Evolutionary conservation across 2,113 vertebrate species (phyloP), one percentile per base, ranked within the genome.

Genomic region (Galbula dea): DNA sequence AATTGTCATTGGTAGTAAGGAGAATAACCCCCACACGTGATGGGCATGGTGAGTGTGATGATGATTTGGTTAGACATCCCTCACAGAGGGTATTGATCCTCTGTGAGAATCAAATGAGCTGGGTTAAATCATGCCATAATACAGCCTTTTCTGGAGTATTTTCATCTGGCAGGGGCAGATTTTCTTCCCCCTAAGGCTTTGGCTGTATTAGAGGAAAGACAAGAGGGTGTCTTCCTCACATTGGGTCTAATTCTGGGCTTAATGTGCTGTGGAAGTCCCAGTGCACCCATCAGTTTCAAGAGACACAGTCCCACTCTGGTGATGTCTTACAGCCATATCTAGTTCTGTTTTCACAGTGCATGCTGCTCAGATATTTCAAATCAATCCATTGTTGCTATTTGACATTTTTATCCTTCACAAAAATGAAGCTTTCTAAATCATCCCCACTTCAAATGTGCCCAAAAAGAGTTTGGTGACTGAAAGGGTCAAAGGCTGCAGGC

Each of bases 1-100:
- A 39, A 83, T 90, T 92, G 88, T 89, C 89, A 76, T 27, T 62
- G 81, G 81, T 61, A 37, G 63, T 32, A 82, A 95, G 61, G 83
- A 79, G 75, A 68, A 95, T 84, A 72, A 73, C 84, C 75, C 76
- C 11, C 82, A 11, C 78, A 52, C 89, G 68, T 48, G 83, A 87
- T 30, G 4, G 43, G 77, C 18, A 16, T 27, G 37, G 59, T 30
- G 41, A 83, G 84, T 4, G 19, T 7, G 29, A 12, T 22, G 66
- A 65, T 77, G 55, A 51, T 84, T 90, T 57, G 29, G 30, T 80
- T 51, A 63, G 84, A 66, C 15, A 2, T 93, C 93, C 73, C 73
- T 83, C 54, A 15, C 58, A 26, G 49, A 57, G 77, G 11, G 3
- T 76, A 90, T 88, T 58, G 91, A 95, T 89, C 65, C 5, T 1